phyloP scores from a whole-genome alignment of 2,888 invertebrate species.

The Crossocerus cetratus region DNA sequence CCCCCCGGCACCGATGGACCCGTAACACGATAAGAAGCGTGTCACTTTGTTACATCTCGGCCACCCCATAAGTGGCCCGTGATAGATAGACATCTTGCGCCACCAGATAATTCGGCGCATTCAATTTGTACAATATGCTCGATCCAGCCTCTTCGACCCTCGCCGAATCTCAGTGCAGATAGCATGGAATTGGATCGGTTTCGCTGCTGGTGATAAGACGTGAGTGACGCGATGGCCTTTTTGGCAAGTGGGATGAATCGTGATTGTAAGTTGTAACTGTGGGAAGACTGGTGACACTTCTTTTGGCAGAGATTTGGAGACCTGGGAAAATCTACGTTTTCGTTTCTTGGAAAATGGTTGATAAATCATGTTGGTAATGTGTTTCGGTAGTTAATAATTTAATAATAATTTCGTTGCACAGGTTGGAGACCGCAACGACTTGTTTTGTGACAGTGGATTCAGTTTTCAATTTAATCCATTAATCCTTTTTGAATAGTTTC shows the following conservation, averaged over 20 bases:
- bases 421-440: too few species aligned
- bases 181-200: conserved; percentile 11
- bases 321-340: too few species aligned
- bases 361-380: too few species aligned
- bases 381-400: too few species aligned
- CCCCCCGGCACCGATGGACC: conserved; percentile 40
- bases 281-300: neutral
- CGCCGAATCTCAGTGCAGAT: neutral
- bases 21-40: conserved; percentile 75
- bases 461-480: too few species aligned
- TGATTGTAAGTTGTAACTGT: too few species aligned
- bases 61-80: conserved; percentile 72
- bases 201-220: conserved; percentile 14
- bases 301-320: too few species aligned
- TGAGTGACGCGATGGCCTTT: neutral
- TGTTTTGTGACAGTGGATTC: too few species aligned
- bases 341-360: too few species aligned
- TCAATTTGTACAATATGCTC: conserved; percentile 68
- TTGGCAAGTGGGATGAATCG: neutral
- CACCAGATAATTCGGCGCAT: conserved; percentile 69
- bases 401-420: too few species aligned
- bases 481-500: too few species aligned
- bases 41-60: conserved; percentile 74
- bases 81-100: conserved; percentile 55
- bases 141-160: conserved; percentile 7